phyloP scores from a whole-genome alignment of 2,888 invertebrate genomes.

The Torymus texanus region DNA sequence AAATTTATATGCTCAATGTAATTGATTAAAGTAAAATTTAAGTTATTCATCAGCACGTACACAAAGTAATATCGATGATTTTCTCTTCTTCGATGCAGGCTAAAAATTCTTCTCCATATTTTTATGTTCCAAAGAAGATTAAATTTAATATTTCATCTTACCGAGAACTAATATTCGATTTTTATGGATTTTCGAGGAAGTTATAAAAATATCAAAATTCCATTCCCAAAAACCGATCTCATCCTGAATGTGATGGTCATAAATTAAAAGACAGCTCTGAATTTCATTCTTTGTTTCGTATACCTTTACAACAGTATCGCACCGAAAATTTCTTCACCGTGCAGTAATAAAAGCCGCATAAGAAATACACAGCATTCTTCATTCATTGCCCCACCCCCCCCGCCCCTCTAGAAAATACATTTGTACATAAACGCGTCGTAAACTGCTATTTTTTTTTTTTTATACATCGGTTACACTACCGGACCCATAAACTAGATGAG shows the following conservation, averaged over 20 bases:
- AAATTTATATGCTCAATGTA: too few relatives aligned
- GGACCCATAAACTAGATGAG: slow-evolving; percentile 9
- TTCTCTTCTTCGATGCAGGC: too few relatives aligned
- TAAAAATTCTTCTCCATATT: slow-evolving; percentile 8
- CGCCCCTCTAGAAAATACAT: too few relatives aligned
- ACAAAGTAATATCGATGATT: too few relatives aligned
- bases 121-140: slow-evolving; percentile 18
- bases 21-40: too few relatives aligned
- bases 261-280: slow-evolving; percentile 34
- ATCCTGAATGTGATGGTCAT: neutral
- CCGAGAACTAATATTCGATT: slow-evolving; percentile 22
- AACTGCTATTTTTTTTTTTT: slow-evolving; percentile 31
- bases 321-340: too few relatives aligned
- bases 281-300: slow-evolving; percentile 13
- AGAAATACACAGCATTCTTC: neutral
- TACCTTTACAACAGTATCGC: too few relatives aligned
- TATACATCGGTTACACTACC: neutral
- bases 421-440: neutral
- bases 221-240: slow-evolving; percentile 17
- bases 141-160: slow-evolving; percentile 39
- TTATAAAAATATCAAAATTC: slow-evolving; percentile 40
- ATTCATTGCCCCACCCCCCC: neutral
- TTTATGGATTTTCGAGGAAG: slow-evolving; percentile 51
- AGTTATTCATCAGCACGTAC: too few relatives aligned
- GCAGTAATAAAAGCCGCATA: too few relatives aligned